These are phyloP conservation scores for Trichacis sp. DNA, from an alignment of 2,888 invertebrate species.

Conservation along the genomic window DNA sequence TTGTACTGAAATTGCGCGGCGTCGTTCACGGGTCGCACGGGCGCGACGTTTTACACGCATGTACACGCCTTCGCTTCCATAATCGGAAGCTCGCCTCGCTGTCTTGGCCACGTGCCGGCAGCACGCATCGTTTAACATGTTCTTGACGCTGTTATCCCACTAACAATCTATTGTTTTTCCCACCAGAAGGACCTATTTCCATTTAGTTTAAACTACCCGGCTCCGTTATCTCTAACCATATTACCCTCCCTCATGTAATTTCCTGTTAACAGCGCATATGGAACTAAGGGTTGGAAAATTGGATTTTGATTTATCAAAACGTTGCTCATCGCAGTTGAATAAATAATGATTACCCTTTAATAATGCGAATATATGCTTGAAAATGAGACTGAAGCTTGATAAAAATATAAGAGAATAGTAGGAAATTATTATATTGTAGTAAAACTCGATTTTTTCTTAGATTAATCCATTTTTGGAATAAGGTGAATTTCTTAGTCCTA, in stretches of 20 bases:
- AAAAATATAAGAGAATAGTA: too few relatives aligned
- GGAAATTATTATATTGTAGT: too few relatives aligned
- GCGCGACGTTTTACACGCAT: neutral
- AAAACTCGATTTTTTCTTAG: too few relatives aligned
- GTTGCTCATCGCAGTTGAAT: too few relatives aligned
- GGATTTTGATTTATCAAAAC: neutral
- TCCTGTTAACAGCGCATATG: constrained; percentile 2
- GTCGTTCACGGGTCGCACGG: neutral
- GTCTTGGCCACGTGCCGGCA: constrained; percentile 41
- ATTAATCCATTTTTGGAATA: too few relatives aligned
- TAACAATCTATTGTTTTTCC: constrained; percentile 36
- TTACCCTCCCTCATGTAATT: constrained; percentile 7
- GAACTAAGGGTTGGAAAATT: constrained; percentile 15
- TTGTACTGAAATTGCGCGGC: too few relatives aligned
- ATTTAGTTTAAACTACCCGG: constrained; percentile 41
- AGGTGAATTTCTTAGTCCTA: too few relatives aligned
- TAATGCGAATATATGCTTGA: too few relatives aligned
- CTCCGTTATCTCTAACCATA: constrained; percentile 27
- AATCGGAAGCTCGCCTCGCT: constrained; percentile 30
- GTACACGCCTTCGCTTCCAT: constrained; percentile 27
- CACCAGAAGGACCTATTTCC: constrained; percentile 40
- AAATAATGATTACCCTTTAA: too few relatives aligned
- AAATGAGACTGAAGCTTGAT: too few relatives aligned
- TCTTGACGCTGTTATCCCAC: constrained; percentile 40
- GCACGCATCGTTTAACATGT: constrained; percentile 29